Percentiles rank a stretch among this genome's conserved stretches.
Conservation (phyloP, 2,797 vertebrate species). For the Rhynchonycteris naso region DNA sequence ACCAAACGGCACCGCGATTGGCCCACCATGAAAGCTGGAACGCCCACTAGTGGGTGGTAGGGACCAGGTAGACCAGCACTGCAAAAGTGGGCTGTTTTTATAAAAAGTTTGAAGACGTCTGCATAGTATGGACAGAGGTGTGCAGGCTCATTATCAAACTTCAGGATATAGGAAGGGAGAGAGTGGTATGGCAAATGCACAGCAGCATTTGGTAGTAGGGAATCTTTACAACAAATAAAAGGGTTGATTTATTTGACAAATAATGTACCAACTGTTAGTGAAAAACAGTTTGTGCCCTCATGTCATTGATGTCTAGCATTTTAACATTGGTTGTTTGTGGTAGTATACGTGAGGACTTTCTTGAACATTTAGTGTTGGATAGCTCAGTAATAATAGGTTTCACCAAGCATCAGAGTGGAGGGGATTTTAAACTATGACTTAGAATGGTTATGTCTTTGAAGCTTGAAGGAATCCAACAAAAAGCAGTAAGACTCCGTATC, state of each 20-base stretch:
- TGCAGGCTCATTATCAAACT: background rate
- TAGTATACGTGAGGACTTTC: background rate
- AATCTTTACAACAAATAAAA: background rate
- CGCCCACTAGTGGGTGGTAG: too few species aligned
- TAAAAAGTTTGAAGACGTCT: too few species aligned
- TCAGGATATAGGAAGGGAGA: background rate
- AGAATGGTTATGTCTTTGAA: background rate
- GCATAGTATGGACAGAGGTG: background rate
- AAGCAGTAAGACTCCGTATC: background rate
- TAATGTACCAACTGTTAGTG: background rate
- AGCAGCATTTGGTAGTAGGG: background rate
- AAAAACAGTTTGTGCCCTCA: background rate
- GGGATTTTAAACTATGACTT: background rate
- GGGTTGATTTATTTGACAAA: conserved; percentile 15
- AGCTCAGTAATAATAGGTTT: background rate
- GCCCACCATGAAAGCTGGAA: too few species aligned
- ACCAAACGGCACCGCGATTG: too few species aligned
- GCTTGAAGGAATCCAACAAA: background rate
- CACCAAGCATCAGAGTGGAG: background rate
- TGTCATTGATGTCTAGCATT: background rate
- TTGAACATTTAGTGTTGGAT: background rate
- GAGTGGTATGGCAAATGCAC: background rate
- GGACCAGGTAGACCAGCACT: too few species aligned
- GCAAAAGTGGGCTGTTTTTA: too few species aligned
- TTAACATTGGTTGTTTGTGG: background rate